Evolutionary conservation across 53 echinoderm and acorn worm genomes (phyloP), one percentile per base, ranked within the genome.

Genomic region (Hippasteria phrygiana): DNA sequence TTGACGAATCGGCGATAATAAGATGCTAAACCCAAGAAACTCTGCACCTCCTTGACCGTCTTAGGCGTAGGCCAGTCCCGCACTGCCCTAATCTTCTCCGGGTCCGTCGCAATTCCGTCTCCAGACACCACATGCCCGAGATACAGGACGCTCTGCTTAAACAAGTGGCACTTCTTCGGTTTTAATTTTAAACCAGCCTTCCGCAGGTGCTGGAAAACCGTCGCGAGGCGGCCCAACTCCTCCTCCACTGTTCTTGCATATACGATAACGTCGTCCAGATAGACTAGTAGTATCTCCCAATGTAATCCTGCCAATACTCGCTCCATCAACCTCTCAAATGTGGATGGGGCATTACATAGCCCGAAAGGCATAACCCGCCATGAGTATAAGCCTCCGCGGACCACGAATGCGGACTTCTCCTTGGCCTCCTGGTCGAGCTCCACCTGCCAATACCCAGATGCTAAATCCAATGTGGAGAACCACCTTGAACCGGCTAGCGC

Each of bases 351-450:
- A 0, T 88, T 88, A 41, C 62, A 75, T 3, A 88, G 62, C 10
- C 78, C 88, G 42, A 89, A 78, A 0, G 89, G 89, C 78, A 88
- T 80, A 5, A 89, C 89, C 26, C 67, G 50, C 51, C 78, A 89
- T 5, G 50, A 59, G 45, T 67, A 89, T 13, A 88, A 20, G 13
- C 34, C 70, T 43, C 0, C n/a, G n/a, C 59, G 63, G 5, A 64
- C 63, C 40, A 75, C 65, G 37, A 89, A 78, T 48, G 89, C 37
- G 14, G 90, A 38, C 32, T 89, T 78, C 40, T 53, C 2, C 42
- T 56, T 80, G 13, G 80, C 81, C 12, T 80, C 69, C 0, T 90
- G 59, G 20, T 80, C 55, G 27, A 80, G 5, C 62, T 80, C 90
- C 4, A 81, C 56, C 51, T 80, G 90, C 90, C 82, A 81, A 27